Percentiles rank a stretch among this genome's conserved stretches.
Evolutionary conservation across 2,888 invertebrate genomes (phyloP).

Genomic region (Muscina levida): DNA sequence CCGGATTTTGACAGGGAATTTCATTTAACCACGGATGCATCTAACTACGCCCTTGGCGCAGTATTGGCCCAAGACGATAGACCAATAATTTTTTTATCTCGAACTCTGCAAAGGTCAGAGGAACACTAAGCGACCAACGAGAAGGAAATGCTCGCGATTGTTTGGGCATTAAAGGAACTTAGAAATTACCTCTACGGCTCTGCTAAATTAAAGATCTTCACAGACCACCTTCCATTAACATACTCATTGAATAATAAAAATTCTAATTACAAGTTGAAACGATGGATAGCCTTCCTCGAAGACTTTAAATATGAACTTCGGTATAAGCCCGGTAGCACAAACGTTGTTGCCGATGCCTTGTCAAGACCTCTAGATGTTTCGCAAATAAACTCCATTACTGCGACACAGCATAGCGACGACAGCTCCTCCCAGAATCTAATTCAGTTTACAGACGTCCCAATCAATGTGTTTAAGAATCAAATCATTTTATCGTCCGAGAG

Average conservation of each 20-base stretch:
- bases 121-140: slow-evolving; percentile 49
- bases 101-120: slow-evolving; percentile 33
- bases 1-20: slow-evolving; percentile 24
- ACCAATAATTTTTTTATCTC: slow-evolving; percentile 47
- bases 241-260: neutral
- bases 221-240: neutral
- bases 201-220: neutral
- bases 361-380: neutral
- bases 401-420: slow-evolving; percentile 4
- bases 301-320: neutral
- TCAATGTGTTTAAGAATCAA: neutral
- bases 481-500: neutral
- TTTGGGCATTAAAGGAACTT: slow-evolving; percentile 6
- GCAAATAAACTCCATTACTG: neutral
- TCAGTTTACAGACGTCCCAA: neutral
- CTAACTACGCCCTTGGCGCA: slow-evolving; percentile 44
- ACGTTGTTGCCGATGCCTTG: neutral
- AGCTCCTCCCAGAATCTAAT: neutral
- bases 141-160: slow-evolving; percentile 3
- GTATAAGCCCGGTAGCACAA: neutral
- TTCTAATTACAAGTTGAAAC: neutral
- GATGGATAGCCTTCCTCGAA: neutral
- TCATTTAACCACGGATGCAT: slow-evolving; percentile 45
- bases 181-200: neutral
- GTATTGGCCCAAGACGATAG: slow-evolving; percentile 32